Evolutionary conservation across 2,113 vertebrate genomes (phyloP).

Genomic region (Malurus alboscapulatus): DNA sequence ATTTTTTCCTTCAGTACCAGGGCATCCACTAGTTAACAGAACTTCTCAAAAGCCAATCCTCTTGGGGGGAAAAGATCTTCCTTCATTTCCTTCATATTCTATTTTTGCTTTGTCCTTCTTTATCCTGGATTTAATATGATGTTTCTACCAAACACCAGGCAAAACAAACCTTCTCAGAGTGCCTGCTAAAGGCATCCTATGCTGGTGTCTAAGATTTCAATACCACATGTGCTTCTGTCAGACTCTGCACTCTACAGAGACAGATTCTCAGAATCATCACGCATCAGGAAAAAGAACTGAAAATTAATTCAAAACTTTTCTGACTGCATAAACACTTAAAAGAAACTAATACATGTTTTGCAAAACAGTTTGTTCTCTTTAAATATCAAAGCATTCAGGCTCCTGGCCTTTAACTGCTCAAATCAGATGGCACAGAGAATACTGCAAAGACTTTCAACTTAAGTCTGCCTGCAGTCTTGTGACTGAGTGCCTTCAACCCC

Average conservation of each 20-base stretch:
- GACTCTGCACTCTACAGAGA: background rate
- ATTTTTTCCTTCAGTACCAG: slow-evolving; percentile 64
- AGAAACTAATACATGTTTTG: background rate
- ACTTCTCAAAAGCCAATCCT: slow-evolving; percentile 65
- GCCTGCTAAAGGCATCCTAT: background rate
- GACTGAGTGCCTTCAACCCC: background rate
- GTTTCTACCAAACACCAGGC: background rate
- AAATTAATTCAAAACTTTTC: background rate
- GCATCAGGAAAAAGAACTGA: background rate
- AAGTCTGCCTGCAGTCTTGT: background rate
- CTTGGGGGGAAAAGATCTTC: background rate
- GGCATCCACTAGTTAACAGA: slow-evolving; percentile 66
- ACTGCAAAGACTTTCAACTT: background rate
- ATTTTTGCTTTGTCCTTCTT: background rate
- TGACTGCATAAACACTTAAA: background rate
- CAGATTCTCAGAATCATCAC: background rate
- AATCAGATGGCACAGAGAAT: slow-evolving; percentile 27
- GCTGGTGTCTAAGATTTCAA: background rate
- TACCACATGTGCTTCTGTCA: background rate
- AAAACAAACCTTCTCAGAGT: background rate
- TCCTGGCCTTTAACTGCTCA: slow-evolving; percentile 32
- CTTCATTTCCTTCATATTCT: background rate
- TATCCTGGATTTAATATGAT: background rate
- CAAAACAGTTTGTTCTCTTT: slow-evolving; percentile 37
- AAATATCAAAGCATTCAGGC: slow-evolving; percentile 22